A percentile compares a stretch with the other conserved stretches of the same genome.
phyloP scores from a whole-genome alignment of 2,113 vertebrate species.

The Scortum barcoo region DNA sequence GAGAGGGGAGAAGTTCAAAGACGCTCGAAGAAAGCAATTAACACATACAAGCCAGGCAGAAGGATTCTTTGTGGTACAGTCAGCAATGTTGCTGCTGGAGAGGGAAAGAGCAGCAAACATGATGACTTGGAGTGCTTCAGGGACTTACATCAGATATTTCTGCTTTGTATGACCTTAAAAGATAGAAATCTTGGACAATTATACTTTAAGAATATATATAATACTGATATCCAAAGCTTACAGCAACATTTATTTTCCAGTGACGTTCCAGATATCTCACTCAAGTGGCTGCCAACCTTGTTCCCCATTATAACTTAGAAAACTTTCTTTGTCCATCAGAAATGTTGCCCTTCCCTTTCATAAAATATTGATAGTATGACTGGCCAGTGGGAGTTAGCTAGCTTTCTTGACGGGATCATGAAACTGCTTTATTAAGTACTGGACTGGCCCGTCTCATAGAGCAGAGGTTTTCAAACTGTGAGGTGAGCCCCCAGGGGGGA shows the following conservation, averaged over 20 bases:
- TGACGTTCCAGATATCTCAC: background rate
- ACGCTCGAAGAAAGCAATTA: slow-evolving; percentile 78
- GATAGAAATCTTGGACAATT: background rate
- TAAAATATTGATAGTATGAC: background rate
- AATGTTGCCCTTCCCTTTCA: background rate
- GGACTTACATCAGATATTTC: slow-evolving; percentile 29
- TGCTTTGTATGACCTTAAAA: background rate
- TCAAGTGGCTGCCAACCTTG: background rate
- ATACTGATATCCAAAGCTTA: background rate
- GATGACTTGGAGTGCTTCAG: slow-evolving; percentile 13
- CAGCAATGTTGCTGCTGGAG: slow-evolving; percentile 43
- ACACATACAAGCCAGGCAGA: slow-evolving; percentile 59
- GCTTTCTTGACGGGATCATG: background rate
- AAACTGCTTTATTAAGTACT: background rate
- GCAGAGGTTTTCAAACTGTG: slow-evolving; percentile 17
- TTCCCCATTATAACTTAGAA: background rate
- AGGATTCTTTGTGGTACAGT: slow-evolving; percentile 58
- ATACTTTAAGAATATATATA: background rate
- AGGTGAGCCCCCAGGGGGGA: background rate
- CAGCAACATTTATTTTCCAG: background rate
- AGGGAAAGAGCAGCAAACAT: slow-evolving; percentile 41
- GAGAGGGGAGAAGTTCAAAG: slow-evolving; percentile 71
- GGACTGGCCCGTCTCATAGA: background rate
- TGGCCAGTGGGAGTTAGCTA: background rate
- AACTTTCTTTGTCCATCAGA: background rate